Conservation (phyloP, 2,113 vertebrate species). For the Emydura subglobosa region DNA sequence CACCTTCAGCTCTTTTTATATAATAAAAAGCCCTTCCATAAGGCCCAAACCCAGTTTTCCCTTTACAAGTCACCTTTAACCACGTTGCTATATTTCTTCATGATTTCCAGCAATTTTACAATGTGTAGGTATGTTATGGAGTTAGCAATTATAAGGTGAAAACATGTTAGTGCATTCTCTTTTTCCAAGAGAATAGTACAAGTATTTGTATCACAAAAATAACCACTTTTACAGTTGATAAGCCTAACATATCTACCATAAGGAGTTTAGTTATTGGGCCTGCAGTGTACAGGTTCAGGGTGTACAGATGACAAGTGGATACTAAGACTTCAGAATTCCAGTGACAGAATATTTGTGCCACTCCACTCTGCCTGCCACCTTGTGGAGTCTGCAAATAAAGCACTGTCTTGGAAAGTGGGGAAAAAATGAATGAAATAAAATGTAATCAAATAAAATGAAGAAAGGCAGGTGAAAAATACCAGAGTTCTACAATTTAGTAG, state of each 20-base stretch:
- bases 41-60: background rate
- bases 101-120: background rate
- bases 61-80: background rate
- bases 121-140: background rate
- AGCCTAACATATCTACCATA: background rate
- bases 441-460: background rate
- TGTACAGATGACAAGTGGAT: background rate
- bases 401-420: background rate
- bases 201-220: background rate
- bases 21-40: background rate
- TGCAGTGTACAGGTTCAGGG: accelerated
- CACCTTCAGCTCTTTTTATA: background rate
- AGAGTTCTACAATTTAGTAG: background rate
- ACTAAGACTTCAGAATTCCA: background rate
- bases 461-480: background rate
- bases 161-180: background rate
- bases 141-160: background rate
- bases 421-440: background rate
- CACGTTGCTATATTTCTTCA: background rate
- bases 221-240: background rate
- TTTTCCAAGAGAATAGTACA: background rate
- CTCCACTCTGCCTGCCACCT: background rate
- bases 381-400: background rate
- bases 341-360: background rate
- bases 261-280: background rate